Evolutionary conservation across 2,113 vertebrate genomes (phyloP).

Genomic region (Sturnira hondurensis): DNA sequence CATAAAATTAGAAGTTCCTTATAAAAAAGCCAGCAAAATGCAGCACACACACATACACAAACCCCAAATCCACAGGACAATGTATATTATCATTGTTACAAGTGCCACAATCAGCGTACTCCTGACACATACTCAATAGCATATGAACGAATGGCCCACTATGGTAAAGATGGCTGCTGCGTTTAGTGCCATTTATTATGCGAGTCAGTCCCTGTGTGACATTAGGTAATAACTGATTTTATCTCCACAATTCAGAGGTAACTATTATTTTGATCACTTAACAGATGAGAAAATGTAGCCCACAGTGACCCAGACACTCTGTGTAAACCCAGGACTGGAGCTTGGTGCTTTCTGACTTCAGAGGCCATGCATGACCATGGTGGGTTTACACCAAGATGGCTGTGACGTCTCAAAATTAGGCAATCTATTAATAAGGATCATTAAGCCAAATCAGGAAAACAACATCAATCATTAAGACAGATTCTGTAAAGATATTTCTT

Average conservation of each 20-base stretch:
- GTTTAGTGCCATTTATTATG: background rate
- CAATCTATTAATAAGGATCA: background rate
- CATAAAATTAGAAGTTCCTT: background rate
- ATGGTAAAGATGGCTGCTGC: background rate
- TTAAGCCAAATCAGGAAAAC: background rate
- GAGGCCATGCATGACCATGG: background rate
- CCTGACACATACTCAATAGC: background rate
- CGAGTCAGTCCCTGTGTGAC: background rate
- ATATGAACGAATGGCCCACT: background rate
- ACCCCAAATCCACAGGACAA: background rate
- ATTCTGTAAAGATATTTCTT: background rate
- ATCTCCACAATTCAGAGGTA: background rate
- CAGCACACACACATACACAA: background rate
- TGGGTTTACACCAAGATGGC: background rate
- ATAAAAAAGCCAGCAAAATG: background rate
- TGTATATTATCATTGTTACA: background rate
- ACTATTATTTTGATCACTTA: background rate
- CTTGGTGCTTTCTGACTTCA: background rate
- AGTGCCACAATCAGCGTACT: background rate
- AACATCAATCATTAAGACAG: background rate
- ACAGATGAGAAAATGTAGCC: background rate
- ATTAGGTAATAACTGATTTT: background rate
- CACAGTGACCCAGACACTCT: background rate
- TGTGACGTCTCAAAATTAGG: background rate
- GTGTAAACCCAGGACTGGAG: background rate